A percentile compares a stretch with the other conserved stretches of the same genome.
Evolutionary conservation across 2,888 invertebrate genomes (phyloP).

Genomic region (Leucophenga montana): DNA sequence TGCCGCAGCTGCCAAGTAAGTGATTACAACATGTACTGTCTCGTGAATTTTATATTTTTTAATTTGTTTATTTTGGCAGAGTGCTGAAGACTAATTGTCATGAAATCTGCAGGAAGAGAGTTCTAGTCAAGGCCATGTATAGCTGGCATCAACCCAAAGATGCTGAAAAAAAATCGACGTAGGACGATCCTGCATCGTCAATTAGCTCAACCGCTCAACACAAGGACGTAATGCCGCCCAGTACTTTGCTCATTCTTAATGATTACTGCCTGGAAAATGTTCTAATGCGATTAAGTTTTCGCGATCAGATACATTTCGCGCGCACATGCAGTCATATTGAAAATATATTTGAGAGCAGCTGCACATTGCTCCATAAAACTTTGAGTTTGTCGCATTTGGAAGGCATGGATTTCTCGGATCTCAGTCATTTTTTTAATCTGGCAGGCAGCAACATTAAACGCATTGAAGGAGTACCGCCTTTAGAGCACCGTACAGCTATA

Average conservation of each 20-base stretch:
- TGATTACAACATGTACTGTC: not conserved
- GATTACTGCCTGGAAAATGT: conserved; percentile 55
- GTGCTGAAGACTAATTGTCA: conserved; percentile 28
- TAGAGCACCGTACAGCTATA: conserved; percentile 28
- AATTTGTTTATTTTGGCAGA: not conserved
- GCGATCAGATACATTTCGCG: conserved; percentile 55
- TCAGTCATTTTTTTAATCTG: conserved; percentile 49
- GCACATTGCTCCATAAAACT: conserved; percentile 37
- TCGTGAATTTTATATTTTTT: not conserved
- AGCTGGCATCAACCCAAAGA: too few relatives aligned
- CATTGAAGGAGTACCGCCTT: conserved; percentile 36
- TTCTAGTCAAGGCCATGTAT: not conserved
- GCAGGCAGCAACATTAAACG: conserved; percentile 37
- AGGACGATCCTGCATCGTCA: too few relatives aligned
- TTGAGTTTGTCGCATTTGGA: conserved; percentile 31
- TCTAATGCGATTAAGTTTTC: conserved; percentile 25
- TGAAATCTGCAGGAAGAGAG: not conserved
- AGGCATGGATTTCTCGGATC: conserved; percentile 50
- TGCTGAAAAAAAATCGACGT: too few relatives aligned
- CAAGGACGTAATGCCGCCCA: not conserved
- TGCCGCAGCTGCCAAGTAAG: conserved; percentile 25
- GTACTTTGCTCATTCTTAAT: conserved; percentile 43
- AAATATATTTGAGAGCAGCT: conserved; percentile 37
- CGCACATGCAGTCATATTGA: conserved; percentile 52
- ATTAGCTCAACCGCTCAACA: not conserved